Evolutionary conservation across 2,888 invertebrate genomes (phyloP), one percentile per base, ranked within the genome.

Genomic region (Neoascia interrupta): DNA sequence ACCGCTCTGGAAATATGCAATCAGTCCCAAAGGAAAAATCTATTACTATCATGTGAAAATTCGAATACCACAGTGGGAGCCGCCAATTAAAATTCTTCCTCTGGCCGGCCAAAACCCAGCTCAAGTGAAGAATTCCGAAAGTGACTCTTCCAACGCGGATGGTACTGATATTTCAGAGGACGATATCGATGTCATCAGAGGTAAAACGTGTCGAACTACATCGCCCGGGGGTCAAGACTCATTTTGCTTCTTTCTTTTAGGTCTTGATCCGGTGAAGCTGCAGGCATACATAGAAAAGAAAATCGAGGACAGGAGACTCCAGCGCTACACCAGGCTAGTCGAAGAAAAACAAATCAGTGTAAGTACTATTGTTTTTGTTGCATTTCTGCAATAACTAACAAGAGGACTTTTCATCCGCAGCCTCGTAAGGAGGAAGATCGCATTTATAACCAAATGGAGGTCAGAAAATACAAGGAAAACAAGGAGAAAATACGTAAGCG

Each of bases 1-100:
- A 0, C 94, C 94, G 0, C 92, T 94, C 85, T 99, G 98, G 98
- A 95, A 95, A 84, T 94, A 93, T 83, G 94, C 96, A 0, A 91
- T 92, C 75, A 97, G 97, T 86, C 89, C 91, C 1, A 93, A 94
- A 58, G 97, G 97, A 0, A 92, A 96, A 81, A 92, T 93, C 0
- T 98, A 97, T 88, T 99, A 97, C 90, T 99, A 97, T 89, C 97
- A 98, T 87, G 90, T 93, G 1, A 94, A 93, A 87, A 90, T 93
- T 49, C 90, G 95, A 5, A 91, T 93, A 82, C 92, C 95, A 16
- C 95, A 95, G 85, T 96, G 96, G 96, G 89, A 92, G 82, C 94
- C 95, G 23, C 94, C 94, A 5, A 86, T 85, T 10, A 84, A 83
- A 80, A 81, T 84, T 43, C 49, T 82, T 11, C 83, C 84, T 0